Percentiles rank a stretch among this genome's conserved stretches.
phyloP scores from a whole-genome alignment of 2,888 invertebrate genomes.

The Tenthredo distinguenda region DNA sequence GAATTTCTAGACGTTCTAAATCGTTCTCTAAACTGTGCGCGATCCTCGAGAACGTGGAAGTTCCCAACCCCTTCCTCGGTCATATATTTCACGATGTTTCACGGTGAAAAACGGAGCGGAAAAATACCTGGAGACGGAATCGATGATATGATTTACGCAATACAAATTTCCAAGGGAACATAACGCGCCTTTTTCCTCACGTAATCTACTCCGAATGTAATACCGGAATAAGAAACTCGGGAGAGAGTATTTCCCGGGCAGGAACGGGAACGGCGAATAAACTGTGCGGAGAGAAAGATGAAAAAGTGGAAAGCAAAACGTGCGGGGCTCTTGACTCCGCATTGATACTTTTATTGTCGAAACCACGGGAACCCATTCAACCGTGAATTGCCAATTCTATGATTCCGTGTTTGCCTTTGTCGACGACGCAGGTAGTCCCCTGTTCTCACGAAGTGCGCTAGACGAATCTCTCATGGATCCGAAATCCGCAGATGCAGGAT shows the following conservation, averaged over 20 bases:
- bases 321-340: constrained; percentile 32
- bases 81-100: neutral
- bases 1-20: neutral
- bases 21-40: constrained; percentile 9
- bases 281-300: neutral
- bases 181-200: neutral
- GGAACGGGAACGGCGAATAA: neutral
- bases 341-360: constrained; percentile 49
- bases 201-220: neutral
- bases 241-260: neutral
- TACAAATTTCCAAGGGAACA: neutral
- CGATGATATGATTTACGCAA: constrained; percentile 7
- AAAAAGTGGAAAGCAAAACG: constrained; percentile 1
- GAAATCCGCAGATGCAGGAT: constrained; percentile 25
- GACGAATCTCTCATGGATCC: constrained; percentile 15
- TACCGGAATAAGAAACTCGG: neutral
- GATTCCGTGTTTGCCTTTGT: constrained; percentile 47
- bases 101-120: neutral
- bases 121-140: neutral
- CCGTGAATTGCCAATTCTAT: constrained; percentile 53
- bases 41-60: neutral
- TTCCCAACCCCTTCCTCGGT: neutral
- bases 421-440: constrained; percentile 58
- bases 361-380: constrained; percentile 49
- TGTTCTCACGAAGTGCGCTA: constrained; percentile 58